Conservation (phyloP, 2,888 invertebrate species). For the Mesorhabditis sp. region DNA sequence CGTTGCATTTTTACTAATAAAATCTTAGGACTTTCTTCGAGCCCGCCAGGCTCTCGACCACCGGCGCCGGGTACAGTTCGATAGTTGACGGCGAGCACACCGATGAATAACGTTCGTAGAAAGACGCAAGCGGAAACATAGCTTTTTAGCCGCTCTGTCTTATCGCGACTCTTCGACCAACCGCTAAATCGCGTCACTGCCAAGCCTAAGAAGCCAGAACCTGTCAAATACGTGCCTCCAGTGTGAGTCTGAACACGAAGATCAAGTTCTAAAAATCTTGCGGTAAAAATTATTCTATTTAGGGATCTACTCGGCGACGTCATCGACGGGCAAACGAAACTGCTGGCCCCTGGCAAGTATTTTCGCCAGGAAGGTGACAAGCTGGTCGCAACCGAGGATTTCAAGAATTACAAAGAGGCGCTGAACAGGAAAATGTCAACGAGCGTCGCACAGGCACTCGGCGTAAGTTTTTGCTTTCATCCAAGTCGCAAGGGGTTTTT, state of each 20-base stretch:
- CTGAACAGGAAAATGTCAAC: background rate
- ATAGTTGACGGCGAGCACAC: conserved; percentile 2
- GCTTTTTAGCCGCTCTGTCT: no score
- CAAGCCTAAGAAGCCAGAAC: background rate
- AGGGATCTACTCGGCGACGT: background rate
- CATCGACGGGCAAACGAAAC: background rate
- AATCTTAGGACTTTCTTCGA: no score
- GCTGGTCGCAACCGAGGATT: background rate
- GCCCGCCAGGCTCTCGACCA: background rate
- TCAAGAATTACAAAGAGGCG: background rate
- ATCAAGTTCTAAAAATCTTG: background rate
- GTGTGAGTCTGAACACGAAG: background rate
- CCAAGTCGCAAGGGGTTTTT: no score
- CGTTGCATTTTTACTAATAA: background rate
- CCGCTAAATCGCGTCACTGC: no score
- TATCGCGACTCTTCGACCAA: no score
- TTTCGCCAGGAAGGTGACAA: conserved; percentile 6
- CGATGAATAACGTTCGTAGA: background rate
- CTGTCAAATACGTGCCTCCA: background rate
- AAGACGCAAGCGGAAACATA: background rate
- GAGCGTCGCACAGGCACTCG: background rate
- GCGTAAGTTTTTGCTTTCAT: background rate
- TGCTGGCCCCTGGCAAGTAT: background rate
- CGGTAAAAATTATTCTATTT: background rate
- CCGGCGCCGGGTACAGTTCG: background rate